Conservation (phyloP, 53 echinoderm and acorn worm species). For the Patiria pectinifera region DNA sequence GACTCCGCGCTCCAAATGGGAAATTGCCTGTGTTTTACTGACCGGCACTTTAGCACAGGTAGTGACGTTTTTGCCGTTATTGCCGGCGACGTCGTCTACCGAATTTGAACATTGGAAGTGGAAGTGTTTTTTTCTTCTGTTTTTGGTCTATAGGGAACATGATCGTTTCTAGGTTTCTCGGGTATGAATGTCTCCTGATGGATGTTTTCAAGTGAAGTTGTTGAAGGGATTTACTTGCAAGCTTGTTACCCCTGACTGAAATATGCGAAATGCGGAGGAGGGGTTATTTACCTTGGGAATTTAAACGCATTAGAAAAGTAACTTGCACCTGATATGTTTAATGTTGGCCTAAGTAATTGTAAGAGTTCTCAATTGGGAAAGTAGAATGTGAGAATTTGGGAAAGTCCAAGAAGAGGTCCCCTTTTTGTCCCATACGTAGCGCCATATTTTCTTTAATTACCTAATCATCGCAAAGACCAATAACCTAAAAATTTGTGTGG, state of each 20-base stretch:
- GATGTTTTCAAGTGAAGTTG: neutral
- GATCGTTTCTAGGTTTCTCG: neutral
- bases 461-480: no score
- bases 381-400: no score
- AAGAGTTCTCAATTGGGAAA: neutral
- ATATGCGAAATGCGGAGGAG: neutral
- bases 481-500: no score
- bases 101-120: neutral
- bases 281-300: neutral
- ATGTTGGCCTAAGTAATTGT: no score
- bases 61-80: neutral
- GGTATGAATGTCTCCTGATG: neutral
- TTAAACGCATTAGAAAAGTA: neutral
- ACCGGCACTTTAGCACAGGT: neutral
- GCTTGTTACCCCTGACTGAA: neutral
- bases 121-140: neutral
- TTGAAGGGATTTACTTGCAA: neutral
- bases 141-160: neutral
- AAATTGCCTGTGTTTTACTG: slow-evolving; percentile 19
- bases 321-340: neutral
- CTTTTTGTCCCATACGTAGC: no score
- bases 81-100: neutral
- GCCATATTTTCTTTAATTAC: no score
- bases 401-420: no score
- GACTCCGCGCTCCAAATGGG: slow-evolving; percentile 26